These are phyloP conservation scores for Piprites chloris DNA, from an alignment of 2,113 vertebrate genomes.

Conservation along the genomic window DNA sequence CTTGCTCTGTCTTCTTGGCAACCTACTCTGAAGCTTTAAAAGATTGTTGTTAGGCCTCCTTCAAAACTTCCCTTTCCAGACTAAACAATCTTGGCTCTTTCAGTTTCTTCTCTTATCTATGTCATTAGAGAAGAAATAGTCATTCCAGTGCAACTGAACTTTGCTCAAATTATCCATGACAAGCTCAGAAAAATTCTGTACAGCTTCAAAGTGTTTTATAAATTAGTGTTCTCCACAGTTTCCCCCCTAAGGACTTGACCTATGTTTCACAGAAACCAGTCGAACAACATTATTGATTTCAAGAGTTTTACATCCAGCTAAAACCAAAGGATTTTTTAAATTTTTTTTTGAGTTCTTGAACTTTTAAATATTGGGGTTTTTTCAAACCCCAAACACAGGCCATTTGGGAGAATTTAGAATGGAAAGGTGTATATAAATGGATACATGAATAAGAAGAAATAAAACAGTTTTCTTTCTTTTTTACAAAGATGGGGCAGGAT, in stretches of 20 bases:
- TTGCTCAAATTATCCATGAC: neutral
- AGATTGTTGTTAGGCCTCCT: neutral
- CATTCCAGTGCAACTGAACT: neutral
- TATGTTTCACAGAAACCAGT: neutral
- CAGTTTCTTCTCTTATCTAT: neutral
- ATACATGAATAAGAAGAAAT: neutral
- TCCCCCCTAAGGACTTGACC: neutral
- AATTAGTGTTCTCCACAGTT: neutral
- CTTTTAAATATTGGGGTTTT: neutral
- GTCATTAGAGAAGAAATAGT: neutral
- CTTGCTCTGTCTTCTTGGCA: neutral
- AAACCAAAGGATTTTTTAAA: neutral
- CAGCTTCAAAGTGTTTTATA: neutral
- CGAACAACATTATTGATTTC: neutral
- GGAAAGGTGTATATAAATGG: neutral
- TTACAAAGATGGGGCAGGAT: accelerated
- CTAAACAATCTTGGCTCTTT: neutral
- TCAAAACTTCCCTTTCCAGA: neutral
- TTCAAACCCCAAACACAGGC: neutral
- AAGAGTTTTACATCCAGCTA: neutral
- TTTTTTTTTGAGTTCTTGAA: neutral
- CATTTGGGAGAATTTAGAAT: neutral
- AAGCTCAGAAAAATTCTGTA: neutral
- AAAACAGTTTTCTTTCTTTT: accelerated
- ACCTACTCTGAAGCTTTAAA: neutral